These are phyloP conservation scores for Trididemnum miniatum DNA, from an alignment of 23 tunicate genomes.

Conservation along the genomic window DNA sequence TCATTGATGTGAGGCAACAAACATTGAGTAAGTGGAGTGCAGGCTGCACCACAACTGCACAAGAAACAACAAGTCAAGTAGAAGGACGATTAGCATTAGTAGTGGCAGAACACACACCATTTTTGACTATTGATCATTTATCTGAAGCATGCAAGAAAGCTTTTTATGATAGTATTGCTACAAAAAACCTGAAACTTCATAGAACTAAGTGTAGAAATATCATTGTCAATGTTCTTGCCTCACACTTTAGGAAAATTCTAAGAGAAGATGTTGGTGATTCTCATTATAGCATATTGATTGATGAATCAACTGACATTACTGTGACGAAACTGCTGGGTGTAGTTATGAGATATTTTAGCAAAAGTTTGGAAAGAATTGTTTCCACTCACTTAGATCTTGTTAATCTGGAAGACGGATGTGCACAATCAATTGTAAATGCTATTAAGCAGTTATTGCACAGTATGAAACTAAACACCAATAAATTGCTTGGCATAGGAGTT, in stretches of 20 bases:
- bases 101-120: background rate
- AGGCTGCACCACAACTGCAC: no score
- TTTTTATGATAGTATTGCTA: background rate
- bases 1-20: no score
- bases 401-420: background rate
- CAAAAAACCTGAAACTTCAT: background rate
- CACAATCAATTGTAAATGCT: background rate
- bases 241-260: no score
- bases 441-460: background rate
- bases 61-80: background rate
- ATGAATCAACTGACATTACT: conserved; percentile 25
- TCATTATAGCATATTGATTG: background rate
- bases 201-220: conserved; percentile 1
- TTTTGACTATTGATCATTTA: background rate
- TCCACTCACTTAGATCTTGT: background rate
- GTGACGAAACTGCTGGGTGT: conserved; percentile 9
- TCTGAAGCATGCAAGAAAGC: background rate
- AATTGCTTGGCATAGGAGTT: background rate
- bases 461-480: background rate
- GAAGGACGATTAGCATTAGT: background rate
- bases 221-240: background rate
- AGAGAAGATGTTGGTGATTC: no score
- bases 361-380: background rate
- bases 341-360: background rate
- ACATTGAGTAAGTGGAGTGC: no score